Percentiles rank a stretch among this genome's conserved stretches.
Conservation (phyloP, 2,797 vertebrate species). For the Melanotaenia nigrans region DNA sequence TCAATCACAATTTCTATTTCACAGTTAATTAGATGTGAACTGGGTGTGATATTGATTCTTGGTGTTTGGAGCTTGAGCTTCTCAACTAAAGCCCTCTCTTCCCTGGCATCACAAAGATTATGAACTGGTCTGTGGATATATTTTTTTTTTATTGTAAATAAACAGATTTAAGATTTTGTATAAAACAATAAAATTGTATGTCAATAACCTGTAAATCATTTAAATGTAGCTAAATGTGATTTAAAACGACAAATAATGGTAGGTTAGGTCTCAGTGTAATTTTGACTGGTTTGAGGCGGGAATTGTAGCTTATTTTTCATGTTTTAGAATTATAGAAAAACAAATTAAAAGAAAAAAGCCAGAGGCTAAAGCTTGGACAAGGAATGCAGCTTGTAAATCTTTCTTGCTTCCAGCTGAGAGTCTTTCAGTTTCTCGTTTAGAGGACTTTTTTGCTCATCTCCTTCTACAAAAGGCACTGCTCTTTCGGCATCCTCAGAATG, state of each 20-base stretch:
- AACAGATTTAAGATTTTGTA: not conserved
- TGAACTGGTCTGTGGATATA: not conserved
- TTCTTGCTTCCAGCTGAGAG: not conserved
- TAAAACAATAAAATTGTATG: not conserved
- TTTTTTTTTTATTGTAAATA: not conserved
- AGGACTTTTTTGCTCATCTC: not conserved
- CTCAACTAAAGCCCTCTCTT: slow-evolving; percentile 18
- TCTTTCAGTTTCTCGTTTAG: not conserved
- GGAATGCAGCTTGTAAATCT: not conserved
- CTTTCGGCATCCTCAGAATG: not conserved
- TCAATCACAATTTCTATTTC: slow-evolving; percentile 23
- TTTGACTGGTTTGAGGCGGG: not conserved
- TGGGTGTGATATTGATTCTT: slow-evolving; percentile 29
- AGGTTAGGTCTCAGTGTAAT: not conserved
- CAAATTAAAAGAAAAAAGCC: not conserved
- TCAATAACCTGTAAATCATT: not conserved
- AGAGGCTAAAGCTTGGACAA: not conserved
- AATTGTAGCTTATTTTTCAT: no score
- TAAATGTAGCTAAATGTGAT: not conserved
- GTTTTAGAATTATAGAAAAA: not conserved
- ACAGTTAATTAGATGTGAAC: slow-evolving; percentile 29
- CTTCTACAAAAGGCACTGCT: not conserved
- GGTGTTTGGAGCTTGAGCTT: slow-evolving; percentile 14
- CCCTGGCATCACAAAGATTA: slow-evolving; percentile 8
- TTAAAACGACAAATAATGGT: not conserved